Percentiles rank a stretch among this genome's conserved stretches.
phyloP scores from a whole-genome alignment of 2,797 vertebrate species.

The Podargus strigoides region DNA sequence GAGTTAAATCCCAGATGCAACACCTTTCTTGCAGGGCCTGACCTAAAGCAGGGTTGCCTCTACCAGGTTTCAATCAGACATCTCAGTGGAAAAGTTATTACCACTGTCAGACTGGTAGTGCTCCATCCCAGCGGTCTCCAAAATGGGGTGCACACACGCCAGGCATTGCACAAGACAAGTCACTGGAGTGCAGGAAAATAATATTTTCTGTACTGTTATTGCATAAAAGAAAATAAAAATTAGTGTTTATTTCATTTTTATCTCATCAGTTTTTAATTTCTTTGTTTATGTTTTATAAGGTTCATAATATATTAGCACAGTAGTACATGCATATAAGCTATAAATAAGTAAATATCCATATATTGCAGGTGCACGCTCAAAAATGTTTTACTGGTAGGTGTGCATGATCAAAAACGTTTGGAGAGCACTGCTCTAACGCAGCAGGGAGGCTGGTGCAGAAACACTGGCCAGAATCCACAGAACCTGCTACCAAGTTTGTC shows the following conservation, averaged over 20 bases:
- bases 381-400: background rate
- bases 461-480: background rate
- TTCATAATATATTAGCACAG: background rate
- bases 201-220: background rate
- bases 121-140: background rate
- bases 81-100: background rate
- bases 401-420: background rate
- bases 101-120: background rate
- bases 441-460: background rate
- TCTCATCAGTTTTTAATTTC: background rate
- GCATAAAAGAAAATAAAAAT: background rate
- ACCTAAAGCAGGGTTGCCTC: background rate
- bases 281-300: background rate
- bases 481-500: background rate
- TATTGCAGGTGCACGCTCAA: background rate
- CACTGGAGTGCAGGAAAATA: background rate
- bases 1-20: background rate
- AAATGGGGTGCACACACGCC: accelerated
- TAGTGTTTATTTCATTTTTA: background rate
- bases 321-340: background rate
- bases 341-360: background rate
- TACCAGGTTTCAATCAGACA: background rate
- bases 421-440: background rate
- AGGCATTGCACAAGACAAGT: background rate
- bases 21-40: background rate